These are phyloP conservation scores for Leptobrachium leishanense DNA, from an alignment of 2,113 vertebrate genomes.

Conservation along the genomic window DNA sequence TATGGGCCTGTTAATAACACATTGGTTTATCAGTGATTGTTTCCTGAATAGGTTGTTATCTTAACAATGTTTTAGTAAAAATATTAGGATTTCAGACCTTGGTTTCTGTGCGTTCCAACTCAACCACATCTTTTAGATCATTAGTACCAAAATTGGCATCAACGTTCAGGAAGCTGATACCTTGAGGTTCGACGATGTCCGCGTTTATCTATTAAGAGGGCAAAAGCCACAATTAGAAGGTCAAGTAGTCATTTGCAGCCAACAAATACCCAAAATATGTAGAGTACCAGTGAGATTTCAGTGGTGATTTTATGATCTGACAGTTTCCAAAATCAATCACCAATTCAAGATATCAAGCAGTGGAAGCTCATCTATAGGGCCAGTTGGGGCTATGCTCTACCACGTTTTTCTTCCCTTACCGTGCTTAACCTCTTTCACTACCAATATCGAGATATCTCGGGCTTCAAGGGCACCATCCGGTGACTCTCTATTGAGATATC, in stretches of 20 bases:
- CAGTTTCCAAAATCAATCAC: no score
- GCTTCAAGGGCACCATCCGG: no score
- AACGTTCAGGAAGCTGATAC: conserved; percentile 14
- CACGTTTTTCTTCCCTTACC: no score
- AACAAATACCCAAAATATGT: neutral
- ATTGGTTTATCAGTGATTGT: no score
- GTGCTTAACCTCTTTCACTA: neutral
- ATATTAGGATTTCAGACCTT: conserved; percentile 4
- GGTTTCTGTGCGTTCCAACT: conserved; percentile 12
- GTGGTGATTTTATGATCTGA: neutral
- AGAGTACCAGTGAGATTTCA: neutral
- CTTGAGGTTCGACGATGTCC: conserved; percentile 29
- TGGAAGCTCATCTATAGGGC: neutral
- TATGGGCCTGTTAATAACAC: conserved; percentile 10
- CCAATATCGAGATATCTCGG: no score
- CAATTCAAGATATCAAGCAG: no score
- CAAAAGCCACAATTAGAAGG: neutral
- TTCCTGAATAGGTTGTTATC: no score
- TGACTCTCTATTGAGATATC: no score
- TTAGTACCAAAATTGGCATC: conserved; percentile 23
- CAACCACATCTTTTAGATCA: conserved; percentile 16
- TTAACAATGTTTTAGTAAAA: no score
- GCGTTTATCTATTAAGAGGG: conserved; percentile 12
- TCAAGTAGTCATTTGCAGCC: no score
- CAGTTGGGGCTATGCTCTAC: neutral